Evolutionary conservation across 2,797 vertebrate genomes (phyloP), one percentile per base, ranked within the genome.

Genomic region (Epinephelus awoara): DNA sequence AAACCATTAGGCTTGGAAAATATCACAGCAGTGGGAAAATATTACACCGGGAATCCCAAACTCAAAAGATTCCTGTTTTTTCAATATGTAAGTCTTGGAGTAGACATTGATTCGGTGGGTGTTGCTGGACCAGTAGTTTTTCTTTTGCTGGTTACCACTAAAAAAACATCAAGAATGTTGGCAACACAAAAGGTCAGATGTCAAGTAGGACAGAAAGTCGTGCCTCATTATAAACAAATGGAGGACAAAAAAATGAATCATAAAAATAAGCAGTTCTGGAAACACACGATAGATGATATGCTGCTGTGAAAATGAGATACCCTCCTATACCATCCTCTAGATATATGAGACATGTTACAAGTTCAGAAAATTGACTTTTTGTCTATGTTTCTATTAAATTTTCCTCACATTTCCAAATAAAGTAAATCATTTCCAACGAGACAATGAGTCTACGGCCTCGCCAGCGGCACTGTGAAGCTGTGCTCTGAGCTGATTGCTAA

Each of bases 21-120:
- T 63, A 84, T 79, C 15, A 79, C 84, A 82, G 63, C 59, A 75
- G 40, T 47, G 50, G 86, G 72, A 88, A 92, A 88, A 83, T 82
- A 84, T 89, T 72, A 72, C 72, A 87, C 54, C 66, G 67, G 46
- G 50, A 85, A 77, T 82, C 67, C 70, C 63, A 82, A 75, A 85
- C 56, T 56, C 64, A 67, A 55, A 52, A 49, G 58, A 85, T 69
- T 77, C 72, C 77, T 63, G 55, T 67, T 65, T 83, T 62, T 75
- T 52, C 47, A 25, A 76, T 66, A 19, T 80, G 61, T 63, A 58
- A 75, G 77, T 85, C 72, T 85, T 87, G 77, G 83, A 87, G 50
- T 23, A 67, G 49, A 75, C 46, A 62, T 38, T 3, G 21, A 85
- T 77, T 51, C 25, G 44, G 79, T 79, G 75, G 80, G 70, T 74